Base-by-base conservation (phyloP, 2,888 invertebrate species). In the Dusona sp. region DNA sequence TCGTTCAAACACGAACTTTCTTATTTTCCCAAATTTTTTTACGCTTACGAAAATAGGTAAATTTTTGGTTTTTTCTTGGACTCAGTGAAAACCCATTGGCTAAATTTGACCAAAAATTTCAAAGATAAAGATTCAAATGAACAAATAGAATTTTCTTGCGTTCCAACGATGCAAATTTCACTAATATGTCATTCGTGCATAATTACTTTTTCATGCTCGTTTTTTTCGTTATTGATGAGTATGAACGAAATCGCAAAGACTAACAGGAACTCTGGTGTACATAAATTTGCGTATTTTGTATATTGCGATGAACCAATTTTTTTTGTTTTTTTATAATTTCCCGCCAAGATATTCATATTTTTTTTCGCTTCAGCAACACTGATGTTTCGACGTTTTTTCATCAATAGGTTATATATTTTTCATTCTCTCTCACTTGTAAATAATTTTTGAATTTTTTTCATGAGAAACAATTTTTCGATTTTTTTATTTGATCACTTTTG, bases 211-310 rank as follows among this genome's bases (percentile, higher is more conserved):
- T 19, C 16, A 19, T 16, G 48, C 48, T 16, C 38, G 38, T 19
- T 64, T 54, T 85, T 84, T 79, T 87, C 83, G 79, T 87, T 42
- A 86, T 86, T 75, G 45, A 81, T 64, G 75, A 70, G 36, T 61
- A 45, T 19, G 48, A 72, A 79, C 61, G 25, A 73, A 68, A 86
- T 29, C 42, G 33, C 36, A 73, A 42, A 42, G 25, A 80, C 33
- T 65, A 77, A 75, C 68, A 65, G 72, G 48, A 75, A 4, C 16
- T 19, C 16, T 16, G 48, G 48, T 48, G 48, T 48, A 48, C 48
- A 16, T 16, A 16, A 48, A 48, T 48, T 48, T 79, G 77, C 84
- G 68, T 88, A 87, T 86, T 86, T 88, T 86, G 85, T 86, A 88
- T 83, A 88, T 83, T 78, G 65, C 42, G 72, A n/a, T 16, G 4